Evolutionary conservation across 2,113 vertebrate species (phyloP).

Genomic region (Eira barbara): DNA sequence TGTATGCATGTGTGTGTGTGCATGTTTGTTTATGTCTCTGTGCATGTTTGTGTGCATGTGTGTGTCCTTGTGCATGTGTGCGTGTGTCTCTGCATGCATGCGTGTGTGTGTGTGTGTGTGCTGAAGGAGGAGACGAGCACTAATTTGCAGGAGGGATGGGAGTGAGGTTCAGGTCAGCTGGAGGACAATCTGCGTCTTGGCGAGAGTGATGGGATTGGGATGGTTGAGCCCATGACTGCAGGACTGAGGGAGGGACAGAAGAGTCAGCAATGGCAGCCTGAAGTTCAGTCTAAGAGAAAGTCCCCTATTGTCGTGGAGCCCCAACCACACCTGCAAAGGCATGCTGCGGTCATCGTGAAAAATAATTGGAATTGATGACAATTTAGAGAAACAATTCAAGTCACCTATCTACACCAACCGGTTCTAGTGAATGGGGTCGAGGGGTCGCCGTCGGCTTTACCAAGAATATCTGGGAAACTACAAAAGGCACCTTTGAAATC

Average conservation of each 20-base stretch:
- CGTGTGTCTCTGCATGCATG: background rate
- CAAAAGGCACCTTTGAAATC: background rate
- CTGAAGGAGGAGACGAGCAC: background rate
- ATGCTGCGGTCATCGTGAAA: background rate
- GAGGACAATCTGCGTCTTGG: background rate
- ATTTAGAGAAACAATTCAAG: background rate
- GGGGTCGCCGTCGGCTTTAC: background rate
- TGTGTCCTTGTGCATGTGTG: background rate
- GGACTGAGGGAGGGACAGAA: too few species aligned
- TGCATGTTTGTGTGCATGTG: background rate
- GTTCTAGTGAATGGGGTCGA: accelerated
- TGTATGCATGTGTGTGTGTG: background rate
- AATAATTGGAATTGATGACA: background rate
- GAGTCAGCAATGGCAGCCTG: accelerated
- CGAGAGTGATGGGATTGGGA: accelerated
- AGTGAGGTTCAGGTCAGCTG: accelerated
- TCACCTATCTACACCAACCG: background rate
- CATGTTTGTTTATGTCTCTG: background rate
- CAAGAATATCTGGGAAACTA: background rate
- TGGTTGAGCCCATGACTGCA: accelerated
- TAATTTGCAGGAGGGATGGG: background rate
- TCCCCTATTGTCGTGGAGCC: accelerated
- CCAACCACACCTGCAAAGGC: accelerated
- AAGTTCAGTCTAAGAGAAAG: too few species aligned
- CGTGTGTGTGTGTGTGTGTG: background rate